Evolutionary conservation across 1,140 invertebrate genomes (phyloP), one percentile per base, ranked within the genome.

Genomic region (Drosophila burlai): DNA sequence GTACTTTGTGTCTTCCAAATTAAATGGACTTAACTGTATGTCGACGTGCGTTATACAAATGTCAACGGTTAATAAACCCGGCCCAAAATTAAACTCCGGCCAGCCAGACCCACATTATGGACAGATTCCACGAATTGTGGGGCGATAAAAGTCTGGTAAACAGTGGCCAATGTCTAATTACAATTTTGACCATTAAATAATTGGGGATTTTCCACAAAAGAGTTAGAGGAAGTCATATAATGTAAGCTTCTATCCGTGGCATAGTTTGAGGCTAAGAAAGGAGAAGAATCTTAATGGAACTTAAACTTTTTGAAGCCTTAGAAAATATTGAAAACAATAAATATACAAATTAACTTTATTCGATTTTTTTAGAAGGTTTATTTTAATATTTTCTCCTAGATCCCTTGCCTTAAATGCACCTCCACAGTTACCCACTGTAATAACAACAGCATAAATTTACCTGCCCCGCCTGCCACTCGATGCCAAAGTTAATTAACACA

Each of bases 401-500:
- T 18, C 34, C n/a, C 40, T 13, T 40, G 4, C 18, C 7, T 29
- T 21, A 18, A 18, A 38, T 54, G 29, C 21, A n/a, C 46, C 42
- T 26, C 34, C 36, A 18, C 42, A 68, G 74, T 47, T 55, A 26
- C 15, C 38, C 64, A 69, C 73, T 71, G 83, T 87, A 65, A 73
- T 83, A 76, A 69, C 54, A 67, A 74, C 47, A 55, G 43, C 52
- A 21, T 67, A 79, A 66, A 72, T 46, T 65, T 61, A 67, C 58
- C 64, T 63, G 75, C 65, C 67, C 69, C 58, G 24, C 34, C 58
- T 45, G 11, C 65, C 69, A 26, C 46, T 61, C 46, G 72, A 83
- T 80, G 66, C 68, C 75, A 76, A 69, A 85, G 85, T 89, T 90
- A 90, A 90, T 90, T 90, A 90, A 90, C 85, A 90, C 85, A 90